Evolutionary conservation across 2,888 invertebrate species (phyloP).

Genomic region (Drosophila anomelani): DNA sequence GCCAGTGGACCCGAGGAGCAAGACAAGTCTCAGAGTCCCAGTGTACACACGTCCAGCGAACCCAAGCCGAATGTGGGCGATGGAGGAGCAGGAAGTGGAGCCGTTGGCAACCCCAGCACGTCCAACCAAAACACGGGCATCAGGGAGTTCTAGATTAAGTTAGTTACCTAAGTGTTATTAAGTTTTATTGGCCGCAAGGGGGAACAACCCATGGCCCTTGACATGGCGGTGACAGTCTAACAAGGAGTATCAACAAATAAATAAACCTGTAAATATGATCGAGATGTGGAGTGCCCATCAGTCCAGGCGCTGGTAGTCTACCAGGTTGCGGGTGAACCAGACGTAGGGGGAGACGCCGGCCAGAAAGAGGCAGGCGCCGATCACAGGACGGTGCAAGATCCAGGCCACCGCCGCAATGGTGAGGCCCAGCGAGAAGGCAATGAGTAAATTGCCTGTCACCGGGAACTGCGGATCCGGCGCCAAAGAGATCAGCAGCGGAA

Average conservation of each 20-base stretch:
- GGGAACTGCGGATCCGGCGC: conserved; percentile 84
- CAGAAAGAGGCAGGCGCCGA: conserved; percentile 85
- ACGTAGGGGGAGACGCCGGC: conserved; percentile 86
- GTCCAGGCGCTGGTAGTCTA: conserved; percentile 69
- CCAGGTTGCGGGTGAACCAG: conserved; percentile 84
- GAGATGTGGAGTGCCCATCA: conserved; percentile 13
- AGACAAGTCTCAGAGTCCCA: conserved; percentile 81
- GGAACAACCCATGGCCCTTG: conserved; percentile 6
- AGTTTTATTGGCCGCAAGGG: conserved; percentile 53
- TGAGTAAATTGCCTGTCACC: conserved; percentile 84
- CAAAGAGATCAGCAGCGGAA: conserved; percentile 77
- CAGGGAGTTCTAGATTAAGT: conserved; percentile 55
- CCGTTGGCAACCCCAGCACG: conserved; percentile 12
- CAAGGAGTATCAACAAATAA: conserved; percentile 28
- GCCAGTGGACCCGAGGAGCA: conserved; percentile 66
- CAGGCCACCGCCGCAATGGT: conserved; percentile 86
- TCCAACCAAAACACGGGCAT: conserved; percentile 26
- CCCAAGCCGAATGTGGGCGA: conserved; percentile 51
- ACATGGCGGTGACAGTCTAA: conserved; percentile 4
- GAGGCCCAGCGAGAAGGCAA: conserved; percentile 85
- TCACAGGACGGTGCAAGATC: conserved; percentile 86
- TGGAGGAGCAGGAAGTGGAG: conserved; percentile 1
- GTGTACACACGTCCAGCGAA: conserved; percentile 75
- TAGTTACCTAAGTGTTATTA: conserved; percentile 64
- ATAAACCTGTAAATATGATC: conserved; percentile 45